These are phyloP conservation scores for Hepsetus odoe DNA, from an alignment of 2,113 vertebrate species.

Conservation along the genomic window DNA sequence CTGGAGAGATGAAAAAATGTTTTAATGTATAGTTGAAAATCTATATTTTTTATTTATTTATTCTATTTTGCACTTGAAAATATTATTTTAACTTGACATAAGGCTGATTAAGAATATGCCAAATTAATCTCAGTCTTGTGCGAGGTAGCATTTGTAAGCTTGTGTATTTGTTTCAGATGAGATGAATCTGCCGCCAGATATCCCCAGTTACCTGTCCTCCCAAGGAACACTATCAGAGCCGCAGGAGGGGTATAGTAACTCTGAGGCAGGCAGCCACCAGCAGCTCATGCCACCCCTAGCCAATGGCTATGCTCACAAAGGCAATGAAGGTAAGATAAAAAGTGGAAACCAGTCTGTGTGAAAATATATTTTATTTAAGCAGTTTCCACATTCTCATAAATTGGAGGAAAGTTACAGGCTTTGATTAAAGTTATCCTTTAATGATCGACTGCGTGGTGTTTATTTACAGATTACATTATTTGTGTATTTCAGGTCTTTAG, in stretches of 20 bases:
- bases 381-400: background rate
- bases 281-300: constrained; percentile 92
- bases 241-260: constrained; percentile 94
- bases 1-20: too few species aligned
- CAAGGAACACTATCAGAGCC: constrained; percentile 96
- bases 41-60: too few species aligned
- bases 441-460: too few species aligned
- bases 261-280: constrained; percentile 95
- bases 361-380: background rate
- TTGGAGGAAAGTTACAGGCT: background rate
- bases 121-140: background rate
- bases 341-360: background rate
- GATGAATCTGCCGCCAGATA: constrained; percentile 93
- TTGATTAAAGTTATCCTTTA: too few species aligned
- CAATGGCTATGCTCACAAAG: constrained; percentile 84
- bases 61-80: background rate
- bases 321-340: constrained; percentile 79
- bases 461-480: too few species aligned
- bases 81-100: too few species aligned
- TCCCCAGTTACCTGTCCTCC: constrained; percentile 96
- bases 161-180: constrained; percentile 80
- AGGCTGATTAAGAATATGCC: background rate
- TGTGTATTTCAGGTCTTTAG: too few species aligned
- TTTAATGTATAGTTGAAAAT: too few species aligned
- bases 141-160: background rate